These are phyloP conservation scores for Scaptomyza flava DNA, from an alignment of 2,888 invertebrate species.

Conservation along the genomic window DNA sequence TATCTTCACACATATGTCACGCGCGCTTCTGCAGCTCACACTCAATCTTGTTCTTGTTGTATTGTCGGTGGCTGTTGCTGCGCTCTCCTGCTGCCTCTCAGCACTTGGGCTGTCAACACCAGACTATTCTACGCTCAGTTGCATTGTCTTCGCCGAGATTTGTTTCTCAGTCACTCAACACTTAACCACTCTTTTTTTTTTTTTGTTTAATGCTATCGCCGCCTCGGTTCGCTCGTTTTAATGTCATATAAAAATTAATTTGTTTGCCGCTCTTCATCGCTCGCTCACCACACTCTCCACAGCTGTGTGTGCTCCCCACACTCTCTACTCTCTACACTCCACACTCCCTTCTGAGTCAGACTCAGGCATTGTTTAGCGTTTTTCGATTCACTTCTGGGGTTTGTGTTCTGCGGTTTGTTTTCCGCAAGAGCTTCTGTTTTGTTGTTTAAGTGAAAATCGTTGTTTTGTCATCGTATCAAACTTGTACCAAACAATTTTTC, in stretches of 20 bases:
- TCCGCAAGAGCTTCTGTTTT: conserved; percentile 64
- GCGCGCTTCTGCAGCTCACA: conserved; percentile 54
- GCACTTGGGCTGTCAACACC: conserved; percentile 68
- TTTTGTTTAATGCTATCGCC: conserved; percentile 59
- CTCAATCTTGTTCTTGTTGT: conserved; percentile 26
- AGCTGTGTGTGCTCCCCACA: background rate
- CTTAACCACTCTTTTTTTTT: conserved; percentile 61
- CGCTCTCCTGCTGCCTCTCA: conserved; percentile 15
- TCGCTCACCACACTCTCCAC: background rate
- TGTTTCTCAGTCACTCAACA: conserved; percentile 77
- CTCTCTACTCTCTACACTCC: conserved; percentile 12
- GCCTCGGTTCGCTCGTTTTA: conserved; percentile 77
- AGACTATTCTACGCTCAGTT: conserved; percentile 56
- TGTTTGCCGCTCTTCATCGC: conserved; percentile 66
- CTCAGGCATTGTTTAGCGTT: conserved; percentile 68
- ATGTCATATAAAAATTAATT: conserved; percentile 82
- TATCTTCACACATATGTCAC: conserved; percentile 79
- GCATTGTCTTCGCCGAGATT: conserved; percentile 76
- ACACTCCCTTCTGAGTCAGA: background rate
- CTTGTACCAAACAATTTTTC: conserved; percentile 67
- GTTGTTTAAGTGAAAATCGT: conserved; percentile 81
- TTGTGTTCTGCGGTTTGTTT: conserved; percentile 65
- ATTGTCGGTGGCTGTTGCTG: background rate
- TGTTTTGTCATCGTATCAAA: conserved; percentile 77
- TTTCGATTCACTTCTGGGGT: conserved; percentile 79